Evolutionary conservation across 2,113 vertebrate genomes (phyloP), one percentile per base, ranked within the genome.

Genomic region (Cnemophilus loriae): DNA sequence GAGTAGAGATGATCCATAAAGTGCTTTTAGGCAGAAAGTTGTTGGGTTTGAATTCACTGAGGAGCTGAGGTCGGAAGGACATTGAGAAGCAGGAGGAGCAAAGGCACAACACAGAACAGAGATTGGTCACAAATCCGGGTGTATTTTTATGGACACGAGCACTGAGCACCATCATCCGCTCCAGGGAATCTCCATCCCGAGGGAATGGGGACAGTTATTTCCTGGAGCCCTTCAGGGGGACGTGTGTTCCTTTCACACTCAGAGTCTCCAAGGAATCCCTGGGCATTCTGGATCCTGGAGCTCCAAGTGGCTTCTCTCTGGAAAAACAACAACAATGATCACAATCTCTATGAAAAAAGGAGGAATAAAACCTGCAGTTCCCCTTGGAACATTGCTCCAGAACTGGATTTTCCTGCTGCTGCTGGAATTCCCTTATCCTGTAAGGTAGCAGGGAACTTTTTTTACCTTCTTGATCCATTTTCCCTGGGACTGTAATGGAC

Each of bases 391-490:
- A 13, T 2, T 13, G 59, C 89, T 91, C 46, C 59, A 32, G 9
- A 89, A 33, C 1, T 33, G 24, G 1, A 3, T 61, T 67, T 50
- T 60, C 24, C 10, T 39, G 27, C 52, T 50, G 42, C 30, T 82
- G 52, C 42, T 53, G 37, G 3, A 18, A n/a, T 41, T 42, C 6
- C 27, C 22, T 42, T n/a, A 9, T 27, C 39, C 67, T 89, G 35
- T 22, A 50, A 50, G 41, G n/a, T 2, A 47, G 11, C 2, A 46
- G 37, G 42, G 83, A 94, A 19, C 14, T 39, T 3, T 15, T 49
- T 92, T 97, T 98, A 98, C 99, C 99, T 99, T 98, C 80, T 96
- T 75, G 76, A 49, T 61, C 71, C 63, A 27, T 73, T 87, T 55
- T 97, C 95, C 32, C 90, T 94, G 83, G 84, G 89, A 9, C 92